phyloP scores from a whole-genome alignment of 2,888 invertebrate genomes.

The Electrophaes corylata region DNA sequence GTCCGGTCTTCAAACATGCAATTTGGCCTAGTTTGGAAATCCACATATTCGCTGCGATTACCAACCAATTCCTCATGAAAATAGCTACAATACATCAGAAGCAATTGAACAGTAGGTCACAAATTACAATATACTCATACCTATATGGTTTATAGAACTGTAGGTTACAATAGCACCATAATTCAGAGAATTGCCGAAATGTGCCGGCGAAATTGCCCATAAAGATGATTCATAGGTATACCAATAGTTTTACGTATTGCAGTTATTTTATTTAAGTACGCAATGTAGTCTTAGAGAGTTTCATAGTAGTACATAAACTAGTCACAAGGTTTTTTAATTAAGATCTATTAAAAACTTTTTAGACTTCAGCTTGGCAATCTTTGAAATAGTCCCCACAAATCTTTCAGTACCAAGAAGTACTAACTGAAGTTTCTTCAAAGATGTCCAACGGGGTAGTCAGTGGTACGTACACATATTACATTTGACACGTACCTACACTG shows the following conservation, averaged over 20 bases:
- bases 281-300: slow-evolving; percentile 1
- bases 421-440: too few species aligned
- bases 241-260: slow-evolving; percentile 70
- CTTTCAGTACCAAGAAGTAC: too few species aligned
- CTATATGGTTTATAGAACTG: neutral
- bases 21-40: too few species aligned
- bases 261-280: slow-evolving; percentile 10
- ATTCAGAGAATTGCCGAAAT: slow-evolving; percentile 76
- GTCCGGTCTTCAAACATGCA: too few species aligned
- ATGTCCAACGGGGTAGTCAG: too few species aligned
- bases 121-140: slow-evolving; percentile 10
- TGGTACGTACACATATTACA: too few species aligned
- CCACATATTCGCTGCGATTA: slow-evolving; percentile 19
- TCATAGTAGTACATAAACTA: neutral
- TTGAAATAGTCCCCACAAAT: too few species aligned
- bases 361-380: too few species aligned
- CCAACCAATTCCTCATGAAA: slow-evolving; percentile 19
- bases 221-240: slow-evolving; percentile 73
- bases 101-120: slow-evolving; percentile 19
- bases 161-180: slow-evolving; percentile 45
- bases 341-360: too few species aligned
- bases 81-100: slow-evolving; percentile 21
- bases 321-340: too few species aligned
- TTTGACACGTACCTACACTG: too few species aligned
- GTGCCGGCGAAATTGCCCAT: slow-evolving; percentile 72